Percentiles rank a stretch among this genome's conserved stretches.
These are phyloP conservation scores for Microcebus ravelobensis DNA, from an alignment of 2,113 vertebrate genomes.

Conservation along the genomic window DNA sequence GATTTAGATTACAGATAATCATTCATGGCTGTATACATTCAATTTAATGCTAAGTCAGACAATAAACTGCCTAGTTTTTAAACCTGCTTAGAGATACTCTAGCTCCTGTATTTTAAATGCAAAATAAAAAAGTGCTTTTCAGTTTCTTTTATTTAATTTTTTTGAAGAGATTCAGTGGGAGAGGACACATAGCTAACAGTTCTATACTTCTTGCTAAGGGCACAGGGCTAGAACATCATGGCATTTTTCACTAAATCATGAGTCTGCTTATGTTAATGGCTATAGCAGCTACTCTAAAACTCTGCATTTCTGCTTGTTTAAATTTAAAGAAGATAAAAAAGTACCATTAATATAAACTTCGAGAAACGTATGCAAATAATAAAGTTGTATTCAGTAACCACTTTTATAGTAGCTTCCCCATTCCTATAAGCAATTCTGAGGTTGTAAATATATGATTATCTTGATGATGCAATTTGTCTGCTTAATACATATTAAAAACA, in stretches of 20 bases:
- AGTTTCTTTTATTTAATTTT: background rate
- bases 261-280: background rate
- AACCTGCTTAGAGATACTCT: background rate
- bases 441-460: background rate
- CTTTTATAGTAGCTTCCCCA: background rate
- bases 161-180: background rate
- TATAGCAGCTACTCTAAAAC: background rate
- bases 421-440: background rate
- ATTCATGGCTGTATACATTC: constrained; percentile 13
- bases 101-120: constrained; percentile 19
- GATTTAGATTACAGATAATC: constrained; percentile 41
- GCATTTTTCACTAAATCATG: background rate
- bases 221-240: background rate
- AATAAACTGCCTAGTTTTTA: constrained; percentile 29
- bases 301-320: constrained; percentile 52
- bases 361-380: background rate
- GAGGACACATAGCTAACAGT: background rate
- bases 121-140: background rate
- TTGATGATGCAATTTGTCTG: background rate
- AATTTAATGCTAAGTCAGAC: constrained; percentile 10
- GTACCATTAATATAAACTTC: background rate
- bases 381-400: background rate
- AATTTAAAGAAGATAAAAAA: constrained; percentile 50
- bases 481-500: constrained; percentile 1
- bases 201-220: background rate